Conservation (phyloP, 2,113 vertebrate species). For the Sminthopsis crassicaudata region DNA sequence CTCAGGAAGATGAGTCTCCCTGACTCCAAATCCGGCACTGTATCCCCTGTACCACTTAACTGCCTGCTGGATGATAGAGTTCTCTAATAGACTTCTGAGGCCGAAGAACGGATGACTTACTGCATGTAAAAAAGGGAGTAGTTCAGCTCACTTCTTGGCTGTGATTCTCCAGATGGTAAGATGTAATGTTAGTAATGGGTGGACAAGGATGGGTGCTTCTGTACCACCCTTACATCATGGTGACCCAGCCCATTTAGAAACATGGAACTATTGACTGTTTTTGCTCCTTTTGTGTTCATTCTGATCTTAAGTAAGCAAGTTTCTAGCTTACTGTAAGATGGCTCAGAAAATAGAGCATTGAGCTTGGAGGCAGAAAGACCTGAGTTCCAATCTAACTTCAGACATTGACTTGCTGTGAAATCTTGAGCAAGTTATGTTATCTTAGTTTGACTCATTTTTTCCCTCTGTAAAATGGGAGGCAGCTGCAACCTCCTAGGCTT, state of each 20-base stretch:
- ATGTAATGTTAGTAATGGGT: neutral
- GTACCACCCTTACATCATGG: neutral
- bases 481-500: accelerated
- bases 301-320: neutral
- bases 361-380: neutral
- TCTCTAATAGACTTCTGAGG: neutral
- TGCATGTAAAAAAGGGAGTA: neutral
- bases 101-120: neutral
- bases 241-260: neutral
- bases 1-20: too few species aligned
- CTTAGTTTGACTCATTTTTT: neutral
- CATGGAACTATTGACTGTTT: neutral
- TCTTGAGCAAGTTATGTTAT: neutral
- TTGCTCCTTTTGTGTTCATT: neutral
- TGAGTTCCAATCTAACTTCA: neutral
- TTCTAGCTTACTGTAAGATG: neutral
- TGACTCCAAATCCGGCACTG: too few species aligned
- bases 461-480: neutral
- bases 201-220: neutral
- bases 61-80: neutral
- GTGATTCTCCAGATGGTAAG: neutral
- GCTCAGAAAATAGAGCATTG: neutral
- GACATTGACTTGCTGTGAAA: neutral
- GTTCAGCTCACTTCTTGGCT: neutral
- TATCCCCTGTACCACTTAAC: neutral